phyloP scores from a whole-genome alignment of 1,140 invertebrate genomes.

The Papilio polytes region DNA sequence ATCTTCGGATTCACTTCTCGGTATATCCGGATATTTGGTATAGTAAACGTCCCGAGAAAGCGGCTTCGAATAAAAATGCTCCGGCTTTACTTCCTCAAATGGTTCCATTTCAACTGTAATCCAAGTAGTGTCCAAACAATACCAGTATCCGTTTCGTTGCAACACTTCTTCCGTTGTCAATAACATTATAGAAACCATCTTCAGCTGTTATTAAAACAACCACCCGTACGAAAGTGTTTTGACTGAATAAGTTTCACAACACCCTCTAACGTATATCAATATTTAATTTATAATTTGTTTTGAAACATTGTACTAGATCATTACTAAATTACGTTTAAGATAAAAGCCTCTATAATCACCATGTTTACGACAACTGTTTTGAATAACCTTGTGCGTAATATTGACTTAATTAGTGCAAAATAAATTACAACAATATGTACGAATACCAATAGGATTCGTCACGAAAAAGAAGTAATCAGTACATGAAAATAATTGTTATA shows the following conservation, averaged over 20 bases:
- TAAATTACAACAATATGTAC: conserved; percentile 6
- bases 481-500: conserved; percentile 16
- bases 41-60: conserved; percentile 74
- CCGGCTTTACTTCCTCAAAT: conserved; percentile 72
- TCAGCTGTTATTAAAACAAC: conserved; percentile 29
- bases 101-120: conserved; percentile 75
- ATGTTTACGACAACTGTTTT: conserved; percentile 27
- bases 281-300: conserved; percentile 33
- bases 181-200: conserved; percentile 74
- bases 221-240: conserved; percentile 46
- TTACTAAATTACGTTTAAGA: conserved; percentile 29
- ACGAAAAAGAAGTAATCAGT: not conserved
- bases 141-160: conserved; percentile 74
- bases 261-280: conserved; percentile 11
- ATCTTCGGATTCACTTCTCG: conserved; percentile 77
- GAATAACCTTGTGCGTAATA: conserved; percentile 10
- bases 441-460: not conserved
- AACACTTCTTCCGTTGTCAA: conserved; percentile 76
- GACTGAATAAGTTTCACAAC: conserved; percentile 36
- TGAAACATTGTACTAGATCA: conserved; percentile 6
- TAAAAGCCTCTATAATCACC: conserved; percentile 15
- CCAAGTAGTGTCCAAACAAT: conserved; percentile 72
- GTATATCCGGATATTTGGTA: conserved; percentile 72
- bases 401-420: conserved; percentile 26
- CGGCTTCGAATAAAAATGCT: conserved; percentile 69